Base-by-base conservation (phyloP, 1,140 invertebrate genomes). In the Vanessa tameamea region DNA sequence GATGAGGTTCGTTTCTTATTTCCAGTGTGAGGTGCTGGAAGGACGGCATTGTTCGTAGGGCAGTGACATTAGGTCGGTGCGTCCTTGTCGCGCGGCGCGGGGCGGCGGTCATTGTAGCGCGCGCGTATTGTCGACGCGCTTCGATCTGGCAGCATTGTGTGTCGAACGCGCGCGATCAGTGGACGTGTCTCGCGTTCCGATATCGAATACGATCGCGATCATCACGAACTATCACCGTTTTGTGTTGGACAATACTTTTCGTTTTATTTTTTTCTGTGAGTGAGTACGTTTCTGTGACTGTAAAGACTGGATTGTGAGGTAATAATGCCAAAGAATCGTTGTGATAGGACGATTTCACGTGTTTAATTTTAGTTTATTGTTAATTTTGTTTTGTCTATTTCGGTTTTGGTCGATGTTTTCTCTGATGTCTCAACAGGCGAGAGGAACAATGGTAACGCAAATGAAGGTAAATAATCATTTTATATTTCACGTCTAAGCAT, bases 101-200 rank as follows among this genome's bases (percentile, higher is more conserved):
- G 84, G 86, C 83, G 88, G 82, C 75, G 80, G 85, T 84, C 84
- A 90, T 92, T 92, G 90, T 92, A 90, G 87, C 86, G 88, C 89
- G 90, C 89, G 86, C 89, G 88, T 90, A 91, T 92, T 91, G 89
- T 92, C 85, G 87, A 81, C 78, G 73, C 78, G 85, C 87, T 92
- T 92, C 90, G 90, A 92, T 92, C 90, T 90, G 88, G 78, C 75
- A 86, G 89, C 89, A 92, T 92, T 92, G 89, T 92, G 89, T 88
- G 83, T 82, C 80, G 78, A 77, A 78, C 74, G 72, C 81, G 87
- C 88, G 85, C 76, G 82, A 73, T 68, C 51, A 78, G 64, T 69
- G 78, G 87, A 91, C 90, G 90, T 89, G 78, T 78, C 51, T 78
- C 64, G 73, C 81, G 80, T 78, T 78, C 76, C 73, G 53, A 57